Conservation (phyloP, 2,797 vertebrate genomes). For the Microctenopoma lineatum region DNA sequence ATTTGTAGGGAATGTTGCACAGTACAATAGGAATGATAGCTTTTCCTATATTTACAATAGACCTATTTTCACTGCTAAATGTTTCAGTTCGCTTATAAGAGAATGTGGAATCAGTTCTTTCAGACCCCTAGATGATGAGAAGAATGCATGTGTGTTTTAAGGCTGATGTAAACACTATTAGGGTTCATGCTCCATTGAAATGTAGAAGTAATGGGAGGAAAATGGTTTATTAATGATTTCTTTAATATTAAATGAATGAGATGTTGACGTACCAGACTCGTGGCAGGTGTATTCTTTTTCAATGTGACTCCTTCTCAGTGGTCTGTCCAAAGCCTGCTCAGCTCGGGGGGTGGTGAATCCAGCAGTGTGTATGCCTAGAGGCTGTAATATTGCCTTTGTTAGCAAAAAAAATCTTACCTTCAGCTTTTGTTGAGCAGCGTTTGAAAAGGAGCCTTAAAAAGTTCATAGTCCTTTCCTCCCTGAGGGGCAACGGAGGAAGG, state of each 20-base stretch:
- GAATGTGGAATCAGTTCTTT: no score
- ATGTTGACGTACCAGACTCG: conserved; percentile 32
- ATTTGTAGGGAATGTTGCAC: not conserved
- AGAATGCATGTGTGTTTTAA: no score
- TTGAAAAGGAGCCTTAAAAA: conserved; percentile 48
- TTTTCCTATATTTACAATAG: no score
- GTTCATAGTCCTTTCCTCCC: conserved; percentile 37
- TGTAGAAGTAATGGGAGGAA: no score
- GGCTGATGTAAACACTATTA: no score
- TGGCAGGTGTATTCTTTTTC: conserved; percentile 57
- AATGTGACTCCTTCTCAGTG: conserved; percentile 47
- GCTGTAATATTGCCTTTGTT: conserved; percentile 57
- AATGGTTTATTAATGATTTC: no score
- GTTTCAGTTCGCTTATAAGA: no score
- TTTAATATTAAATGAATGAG: conserved; percentile 12
- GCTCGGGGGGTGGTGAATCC: conserved; percentile 54
- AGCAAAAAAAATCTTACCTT: conserved; percentile 48
- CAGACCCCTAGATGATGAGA: no score
- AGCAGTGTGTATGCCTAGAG: conserved; percentile 54
- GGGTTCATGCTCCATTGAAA: no score
- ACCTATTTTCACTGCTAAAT: no score
- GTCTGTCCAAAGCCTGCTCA: conserved; percentile 38
- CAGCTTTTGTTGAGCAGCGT: conserved; percentile 59
- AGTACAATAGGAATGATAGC: not conserved
- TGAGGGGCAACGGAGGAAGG: conserved; percentile 17